Evolutionary conservation across 2,888 invertebrate species (phyloP).

Genomic region (Panzeria rudis): DNA sequence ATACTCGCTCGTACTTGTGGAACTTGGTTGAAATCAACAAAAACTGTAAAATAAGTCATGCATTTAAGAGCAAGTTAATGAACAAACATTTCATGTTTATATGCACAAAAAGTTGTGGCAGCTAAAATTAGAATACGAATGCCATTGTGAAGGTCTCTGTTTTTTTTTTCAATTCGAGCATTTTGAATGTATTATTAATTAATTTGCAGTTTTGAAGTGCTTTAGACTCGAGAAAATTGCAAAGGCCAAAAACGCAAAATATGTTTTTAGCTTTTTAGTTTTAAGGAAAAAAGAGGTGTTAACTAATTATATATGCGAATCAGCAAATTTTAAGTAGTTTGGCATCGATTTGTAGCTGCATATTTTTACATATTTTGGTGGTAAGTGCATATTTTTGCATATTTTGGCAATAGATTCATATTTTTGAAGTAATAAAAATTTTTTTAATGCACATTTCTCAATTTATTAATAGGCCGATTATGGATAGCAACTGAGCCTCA

Average conservation of each 20-base stretch:
- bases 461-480: too few relatives aligned
- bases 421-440: too few relatives aligned
- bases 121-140: conserved; percentile 39
- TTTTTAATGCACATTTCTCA: too few relatives aligned
- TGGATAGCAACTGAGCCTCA: too few relatives aligned
- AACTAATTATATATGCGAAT: too few relatives aligned
- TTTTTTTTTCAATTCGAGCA: not conserved
- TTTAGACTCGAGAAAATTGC: not conserved
- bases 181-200: conserved; percentile 1
- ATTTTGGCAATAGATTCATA: too few relatives aligned
- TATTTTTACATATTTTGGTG: too few relatives aligned
- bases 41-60: conserved; percentile 66
- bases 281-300: too few relatives aligned
- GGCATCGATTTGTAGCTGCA: too few relatives aligned
- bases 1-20: conserved; percentile 27
- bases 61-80: conserved; percentile 56
- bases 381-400: too few relatives aligned
- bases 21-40: conserved; percentile 32
- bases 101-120: conserved; percentile 27
- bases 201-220: not conserved
- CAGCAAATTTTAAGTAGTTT: too few relatives aligned
- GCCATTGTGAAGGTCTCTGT: conserved; percentile 64
- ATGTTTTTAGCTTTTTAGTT: too few relatives aligned
- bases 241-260: not conserved
- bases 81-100: conserved; percentile 25